phyloP scores from a whole-genome alignment of 92 coral and sea anemone genomes.

The Hydrozoanthus gracilis region DNA sequence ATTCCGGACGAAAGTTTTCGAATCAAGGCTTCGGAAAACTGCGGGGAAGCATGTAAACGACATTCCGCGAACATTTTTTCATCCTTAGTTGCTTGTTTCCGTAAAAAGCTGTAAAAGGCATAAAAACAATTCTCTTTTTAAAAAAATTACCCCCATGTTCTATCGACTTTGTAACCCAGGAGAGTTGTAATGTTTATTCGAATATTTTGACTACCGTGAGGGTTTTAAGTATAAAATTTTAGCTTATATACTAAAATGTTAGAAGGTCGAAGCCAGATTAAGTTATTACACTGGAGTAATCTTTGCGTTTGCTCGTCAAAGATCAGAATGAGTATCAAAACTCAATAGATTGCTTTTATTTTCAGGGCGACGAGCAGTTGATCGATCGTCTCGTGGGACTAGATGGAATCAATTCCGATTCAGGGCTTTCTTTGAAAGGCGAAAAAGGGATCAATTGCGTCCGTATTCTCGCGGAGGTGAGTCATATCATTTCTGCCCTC shows the following conservation, averaged over 20 bases:
- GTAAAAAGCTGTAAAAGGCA: constrained; percentile 6
- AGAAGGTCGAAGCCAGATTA: constrained; percentile 10
- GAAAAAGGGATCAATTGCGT: constrained; percentile 84
- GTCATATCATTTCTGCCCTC: constrained; percentile 36
- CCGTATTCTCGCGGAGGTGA: constrained; percentile 86
- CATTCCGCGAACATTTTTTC: constrained; percentile 22
- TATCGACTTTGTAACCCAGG: constrained; percentile 18
- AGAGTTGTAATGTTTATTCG: constrained; percentile 5
- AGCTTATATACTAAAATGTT: background rate
- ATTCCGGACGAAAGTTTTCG: background rate
- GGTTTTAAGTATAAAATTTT: background rate
- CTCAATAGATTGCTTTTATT: constrained; percentile 35
- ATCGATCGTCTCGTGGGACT: constrained; percentile 91
- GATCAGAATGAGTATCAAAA: background rate
- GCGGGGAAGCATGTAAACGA: constrained; percentile 10
- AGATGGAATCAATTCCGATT: constrained; percentile 92
- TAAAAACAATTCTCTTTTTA: background rate
- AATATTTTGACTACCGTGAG: constrained; percentile 6
- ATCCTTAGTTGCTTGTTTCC: background rate
- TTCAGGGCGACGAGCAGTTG: constrained; percentile 93
- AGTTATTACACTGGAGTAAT: background rate
- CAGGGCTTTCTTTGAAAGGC: constrained; percentile 73
- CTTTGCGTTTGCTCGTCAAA: constrained; percentile 4
- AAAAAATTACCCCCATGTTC: background rate
- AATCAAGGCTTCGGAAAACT: background rate